A percentile compares a stretch with the other conserved stretches of the same genome.
Conservation (phyloP, 1,140 invertebrate genomes). For the Vanessa tameamea region DNA sequence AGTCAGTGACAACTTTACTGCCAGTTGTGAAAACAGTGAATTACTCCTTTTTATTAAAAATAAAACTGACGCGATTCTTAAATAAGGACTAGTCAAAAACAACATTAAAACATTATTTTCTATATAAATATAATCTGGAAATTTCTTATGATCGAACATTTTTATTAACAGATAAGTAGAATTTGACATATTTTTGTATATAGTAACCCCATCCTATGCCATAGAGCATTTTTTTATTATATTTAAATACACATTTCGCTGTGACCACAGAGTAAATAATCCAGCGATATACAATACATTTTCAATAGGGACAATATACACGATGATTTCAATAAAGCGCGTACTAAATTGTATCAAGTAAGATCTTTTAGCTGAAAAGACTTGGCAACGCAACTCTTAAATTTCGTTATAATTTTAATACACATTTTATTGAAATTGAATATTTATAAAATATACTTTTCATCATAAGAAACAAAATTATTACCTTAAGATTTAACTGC, state of each 20-base stretch:
- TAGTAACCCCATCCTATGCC: not conserved
- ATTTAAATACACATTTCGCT: not conserved
- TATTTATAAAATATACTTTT: not conserved
- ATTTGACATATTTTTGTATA: constrained; percentile 17
- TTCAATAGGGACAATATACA: no score
- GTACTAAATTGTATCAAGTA: no score
- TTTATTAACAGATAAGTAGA: not conserved
- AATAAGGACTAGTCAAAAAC: constrained; percentile 61
- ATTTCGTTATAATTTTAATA: no score
- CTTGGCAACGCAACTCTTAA: no score
- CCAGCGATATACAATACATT: no score
- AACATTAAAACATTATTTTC: constrained; percentile 20
- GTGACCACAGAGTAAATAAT: no score
- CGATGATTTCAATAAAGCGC: no score
- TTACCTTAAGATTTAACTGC: no score
- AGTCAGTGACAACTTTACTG: constrained; percentile 32
- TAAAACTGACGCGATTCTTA: constrained; percentile 50
- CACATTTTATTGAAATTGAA: no score
- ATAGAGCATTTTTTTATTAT: not conserved
- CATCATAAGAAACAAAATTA: no score
- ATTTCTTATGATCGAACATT: constrained; percentile 8
- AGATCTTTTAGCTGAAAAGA: no score
- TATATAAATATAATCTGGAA: constrained; percentile 13
- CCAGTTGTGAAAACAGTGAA: constrained; percentile 28
- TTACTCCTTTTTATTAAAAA: constrained; percentile 42